phyloP scores from a whole-genome alignment of 2,113 vertebrate genomes.

The Glaucidium brasilianum region DNA sequence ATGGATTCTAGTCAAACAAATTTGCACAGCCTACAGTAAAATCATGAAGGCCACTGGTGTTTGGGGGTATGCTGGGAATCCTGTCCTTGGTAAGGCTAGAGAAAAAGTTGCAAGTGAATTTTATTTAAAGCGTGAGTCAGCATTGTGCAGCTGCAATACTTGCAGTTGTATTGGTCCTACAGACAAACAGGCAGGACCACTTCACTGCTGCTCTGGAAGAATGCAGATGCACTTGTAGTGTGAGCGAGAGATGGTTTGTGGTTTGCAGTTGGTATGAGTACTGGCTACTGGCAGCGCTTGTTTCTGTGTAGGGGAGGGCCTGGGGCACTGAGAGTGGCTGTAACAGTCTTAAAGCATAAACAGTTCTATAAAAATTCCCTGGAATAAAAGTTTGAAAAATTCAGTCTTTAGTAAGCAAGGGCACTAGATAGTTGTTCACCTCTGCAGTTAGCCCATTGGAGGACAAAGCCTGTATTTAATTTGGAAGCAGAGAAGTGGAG shows the following conservation, averaged over 20 bases:
- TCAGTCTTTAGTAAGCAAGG: background rate
- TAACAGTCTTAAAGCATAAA: background rate
- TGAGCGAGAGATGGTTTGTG: fast-evolving
- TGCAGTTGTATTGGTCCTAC: fast-evolving
- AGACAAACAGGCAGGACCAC: background rate
- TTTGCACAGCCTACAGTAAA: background rate
- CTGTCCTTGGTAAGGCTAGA: background rate
- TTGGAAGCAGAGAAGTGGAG: background rate
- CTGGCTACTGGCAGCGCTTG: background rate
- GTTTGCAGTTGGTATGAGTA: background rate
- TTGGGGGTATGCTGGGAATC: no score
- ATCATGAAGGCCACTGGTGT: fast-evolving
- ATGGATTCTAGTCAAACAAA: background rate
- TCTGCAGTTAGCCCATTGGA: fast-evolving
- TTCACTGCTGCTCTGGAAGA: background rate
- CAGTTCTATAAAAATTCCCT: no score
- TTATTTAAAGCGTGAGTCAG: background rate
- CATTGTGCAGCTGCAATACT: background rate
- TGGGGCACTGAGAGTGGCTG: no score
- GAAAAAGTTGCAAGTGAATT: background rate
- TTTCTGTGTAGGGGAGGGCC: no score
- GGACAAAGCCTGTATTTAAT: background rate
- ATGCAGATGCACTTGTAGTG: fast-evolving
- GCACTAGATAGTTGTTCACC: background rate
- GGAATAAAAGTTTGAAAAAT: no score